These are phyloP conservation scores for Druon quercuslanigerum DNA, from an alignment of 1,140 invertebrate species.

Conservation along the genomic window DNA sequence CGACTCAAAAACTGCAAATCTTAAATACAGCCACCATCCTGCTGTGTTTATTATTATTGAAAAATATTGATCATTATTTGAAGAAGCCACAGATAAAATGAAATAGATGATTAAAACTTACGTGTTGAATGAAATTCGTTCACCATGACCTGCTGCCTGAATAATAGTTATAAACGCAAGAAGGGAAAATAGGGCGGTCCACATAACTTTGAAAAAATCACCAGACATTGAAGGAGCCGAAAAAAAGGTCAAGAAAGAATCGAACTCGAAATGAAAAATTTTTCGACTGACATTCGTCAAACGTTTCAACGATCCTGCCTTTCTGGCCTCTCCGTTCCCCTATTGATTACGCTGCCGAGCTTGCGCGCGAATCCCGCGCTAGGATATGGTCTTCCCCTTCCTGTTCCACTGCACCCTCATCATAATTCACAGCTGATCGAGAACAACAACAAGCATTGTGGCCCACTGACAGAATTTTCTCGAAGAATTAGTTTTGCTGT, in stretches of 20 bases:
- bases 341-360: constrained; percentile 54
- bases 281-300: constrained; percentile 52
- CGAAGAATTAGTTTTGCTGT: too few relatives aligned
- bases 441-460: not conserved
- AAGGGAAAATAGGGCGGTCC: constrained; percentile 57
- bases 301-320: constrained; percentile 50
- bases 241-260: constrained; percentile 43
- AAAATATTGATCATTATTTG: too few relatives aligned
- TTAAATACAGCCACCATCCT: too few relatives aligned
- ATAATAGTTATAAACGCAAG: constrained; percentile 63
- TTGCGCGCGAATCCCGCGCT: constrained; percentile 57
- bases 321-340: constrained; percentile 53
- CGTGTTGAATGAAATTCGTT: constrained; percentile 65
- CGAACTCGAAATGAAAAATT: constrained; percentile 43
- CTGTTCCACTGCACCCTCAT: not conserved
- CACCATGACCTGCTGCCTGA: constrained; percentile 57
- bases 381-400: constrained; percentile 16
- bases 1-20: constrained; percentile 22
- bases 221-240: constrained; percentile 42
- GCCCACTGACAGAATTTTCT: too few relatives aligned
- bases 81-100: too few relatives aligned
- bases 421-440: constrained; percentile 12
- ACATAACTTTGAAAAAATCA: constrained; percentile 52
- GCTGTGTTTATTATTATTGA: not conserved
- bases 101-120: constrained; percentile 52